These are phyloP conservation scores for Adelosebastes latens DNA, from an alignment of 2,797 vertebrate genomes.

Conservation along the genomic window DNA sequence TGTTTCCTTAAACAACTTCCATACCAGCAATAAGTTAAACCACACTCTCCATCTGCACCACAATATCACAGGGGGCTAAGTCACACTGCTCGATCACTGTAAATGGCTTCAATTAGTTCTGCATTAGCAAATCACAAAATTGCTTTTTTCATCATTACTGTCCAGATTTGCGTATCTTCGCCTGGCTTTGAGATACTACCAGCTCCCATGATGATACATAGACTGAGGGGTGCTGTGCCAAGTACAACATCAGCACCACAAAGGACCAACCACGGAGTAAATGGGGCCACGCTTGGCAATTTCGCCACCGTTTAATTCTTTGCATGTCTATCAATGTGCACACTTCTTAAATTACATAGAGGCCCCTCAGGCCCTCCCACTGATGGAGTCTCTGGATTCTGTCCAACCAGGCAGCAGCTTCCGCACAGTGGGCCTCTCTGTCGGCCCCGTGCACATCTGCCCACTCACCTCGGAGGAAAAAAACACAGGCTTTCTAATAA, in stretches of 20 bases:
- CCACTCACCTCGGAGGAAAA: slow-evolving; percentile 38
- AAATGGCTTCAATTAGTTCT: slow-evolving; percentile 60
- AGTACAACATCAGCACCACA: slow-evolving; percentile 50
- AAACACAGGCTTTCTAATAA: slow-evolving; percentile 61
- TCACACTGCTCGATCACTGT: slow-evolving; percentile 18
- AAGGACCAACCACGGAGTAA: slow-evolving; percentile 44
- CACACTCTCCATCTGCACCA: slow-evolving; percentile 34
- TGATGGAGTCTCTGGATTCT: slow-evolving; percentile 71
- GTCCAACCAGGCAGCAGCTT: slow-evolving; percentile 68
- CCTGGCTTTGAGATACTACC: slow-evolving; percentile 13
- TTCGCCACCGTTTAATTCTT: slow-evolving; percentile 67
- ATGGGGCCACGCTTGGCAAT: slow-evolving; percentile 59
- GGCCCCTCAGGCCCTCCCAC: slow-evolving; percentile 54
- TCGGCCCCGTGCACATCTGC: slow-evolving; percentile 35
- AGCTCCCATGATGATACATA: slow-evolving; percentile 26
- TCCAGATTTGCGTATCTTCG: slow-evolving; percentile 28
- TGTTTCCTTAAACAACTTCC: slow-evolving; percentile 5
- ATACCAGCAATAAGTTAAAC: slow-evolving; percentile 6
- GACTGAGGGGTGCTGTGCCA: slow-evolving; percentile 21
- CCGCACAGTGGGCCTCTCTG: slow-evolving; percentile 39
- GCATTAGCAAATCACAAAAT: slow-evolving; percentile 66
- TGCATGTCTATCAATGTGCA: slow-evolving; percentile 71
- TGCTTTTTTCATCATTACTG: slow-evolving; percentile 44
- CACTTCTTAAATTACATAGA: slow-evolving; percentile 72
- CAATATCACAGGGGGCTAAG: slow-evolving; percentile 23